These are phyloP conservation scores for Xiphophorus maculatus DNA, from an alignment of 2,113 vertebrate species.

Conservation along the genomic window DNA sequence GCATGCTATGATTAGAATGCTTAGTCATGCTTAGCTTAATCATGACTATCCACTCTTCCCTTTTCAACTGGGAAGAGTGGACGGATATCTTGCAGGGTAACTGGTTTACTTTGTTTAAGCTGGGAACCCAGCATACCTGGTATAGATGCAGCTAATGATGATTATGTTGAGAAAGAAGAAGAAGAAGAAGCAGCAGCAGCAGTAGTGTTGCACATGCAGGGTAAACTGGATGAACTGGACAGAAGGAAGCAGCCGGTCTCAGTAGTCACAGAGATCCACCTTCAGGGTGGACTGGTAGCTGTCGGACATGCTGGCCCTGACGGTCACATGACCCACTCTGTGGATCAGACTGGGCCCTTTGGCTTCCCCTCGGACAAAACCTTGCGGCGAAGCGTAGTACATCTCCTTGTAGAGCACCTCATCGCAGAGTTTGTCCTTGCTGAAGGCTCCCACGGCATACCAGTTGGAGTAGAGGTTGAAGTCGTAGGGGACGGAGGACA, in stretches of 20 bases:
- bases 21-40: no score
- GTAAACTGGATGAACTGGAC: background rate
- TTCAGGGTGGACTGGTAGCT: background rate
- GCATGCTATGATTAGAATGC: no score
- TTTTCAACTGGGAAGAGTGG: no score
- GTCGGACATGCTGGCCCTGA: background rate
- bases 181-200: no score
- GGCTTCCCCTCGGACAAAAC: background rate
- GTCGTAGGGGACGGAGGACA: background rate
- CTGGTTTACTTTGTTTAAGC: background rate
- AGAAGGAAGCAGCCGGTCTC: background rate
- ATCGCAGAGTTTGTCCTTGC: background rate
- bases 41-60: no score
- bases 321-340: background rate
- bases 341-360: background rate
- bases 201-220: no score
- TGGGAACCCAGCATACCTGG: background rate
- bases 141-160: background rate
- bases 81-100: no score
- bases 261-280: background rate
- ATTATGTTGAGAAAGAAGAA: background rate
- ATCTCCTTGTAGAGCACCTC: background rate
- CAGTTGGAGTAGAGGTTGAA: background rate
- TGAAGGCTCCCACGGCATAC: background rate
- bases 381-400: background rate